Base-by-base conservation (phyloP, 1,140 invertebrate genomes). In the Telenomus remus region DNA sequence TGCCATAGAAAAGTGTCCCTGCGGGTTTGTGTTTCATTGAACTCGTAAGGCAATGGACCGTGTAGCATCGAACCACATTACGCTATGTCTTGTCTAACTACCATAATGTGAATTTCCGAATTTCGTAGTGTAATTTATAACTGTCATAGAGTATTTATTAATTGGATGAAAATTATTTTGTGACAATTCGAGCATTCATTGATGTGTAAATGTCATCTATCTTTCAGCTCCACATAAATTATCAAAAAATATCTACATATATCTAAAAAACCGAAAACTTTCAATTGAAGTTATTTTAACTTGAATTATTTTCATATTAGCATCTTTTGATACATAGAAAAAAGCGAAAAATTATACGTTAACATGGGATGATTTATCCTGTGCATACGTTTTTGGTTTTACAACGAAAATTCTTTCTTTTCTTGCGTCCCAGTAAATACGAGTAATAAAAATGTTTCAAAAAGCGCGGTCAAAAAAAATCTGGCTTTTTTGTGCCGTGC, bases 381-480 rank as follows among this genome's bases (percentile, higher is more conserved):
- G 61, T 70, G 66, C 37, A 35, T 34, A 12, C 1, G 15, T 33
- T 48, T 60, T 60, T 54, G 54, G 0, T 27, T 27, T 27, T 27
- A 27, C 19, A 1, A 27, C 1, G 6, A 0, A 60, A 54, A 54
- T 51, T 59, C 34, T 46, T 68, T 57, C 19, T 27, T 6, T 27
- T 27, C 19, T 56, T n/a, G 48, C 12, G 51, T 47, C 50, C 10
- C 54, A 13, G 59, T 42, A 57, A 63, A 65, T 53, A 34, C 49
- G 16, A 66, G 49, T 50, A 61, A n/a, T 11, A 7, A 56, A 63
- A 68, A 68, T 65, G 34, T 35, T 19, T 10, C 13, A 60, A 73
- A 61, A 73, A 53, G 70, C 35, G 16, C 19, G 46, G 14, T 19
- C 11, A 74, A 68, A 74, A 53, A 27, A 35, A 53, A 61, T 61